Evolutionary conservation across 2,797 vertebrate species (phyloP).

Genomic region (Tokudaia muenninki): DNA sequence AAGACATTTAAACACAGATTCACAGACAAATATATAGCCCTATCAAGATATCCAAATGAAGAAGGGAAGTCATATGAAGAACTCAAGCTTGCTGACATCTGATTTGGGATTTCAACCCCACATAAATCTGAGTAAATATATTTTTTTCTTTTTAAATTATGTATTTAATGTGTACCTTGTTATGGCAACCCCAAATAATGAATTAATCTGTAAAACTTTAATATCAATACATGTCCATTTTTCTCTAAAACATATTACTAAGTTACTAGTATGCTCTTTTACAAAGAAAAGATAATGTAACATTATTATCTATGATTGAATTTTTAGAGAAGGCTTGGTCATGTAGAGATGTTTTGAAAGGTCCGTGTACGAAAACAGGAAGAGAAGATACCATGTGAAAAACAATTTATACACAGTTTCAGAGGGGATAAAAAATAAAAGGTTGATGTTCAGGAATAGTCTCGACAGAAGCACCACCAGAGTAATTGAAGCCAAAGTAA

Average conservation of each 20-base stretch:
- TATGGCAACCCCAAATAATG: not conserved
- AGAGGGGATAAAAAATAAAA: not conserved
- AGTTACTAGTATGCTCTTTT: not conserved
- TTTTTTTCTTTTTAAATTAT: not conserved
- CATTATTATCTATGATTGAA: not conserved
- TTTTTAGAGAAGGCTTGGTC: not conserved
- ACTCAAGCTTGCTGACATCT: not conserved
- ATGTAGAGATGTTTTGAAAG: conserved; percentile 1
- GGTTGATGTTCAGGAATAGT: not conserved
- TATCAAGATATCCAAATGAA: not conserved
- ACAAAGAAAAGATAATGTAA: not conserved
- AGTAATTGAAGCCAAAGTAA: not conserved
- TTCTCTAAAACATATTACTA: not conserved
- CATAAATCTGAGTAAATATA: not conserved
- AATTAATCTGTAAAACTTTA: not conserved
- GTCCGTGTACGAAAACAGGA: not conserved
- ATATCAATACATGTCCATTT: not conserved
- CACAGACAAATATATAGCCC: not conserved
- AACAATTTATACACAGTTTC: not conserved
- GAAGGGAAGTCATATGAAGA: not conserved
- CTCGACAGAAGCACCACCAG: not conserved
- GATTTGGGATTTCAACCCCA: not conserved
- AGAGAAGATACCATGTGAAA: not conserved
- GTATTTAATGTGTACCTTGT: not conserved
- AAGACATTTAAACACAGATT: not conserved